Conservation (phyloP, 2,888 invertebrate genomes). For the Druceiella hillmani region DNA sequence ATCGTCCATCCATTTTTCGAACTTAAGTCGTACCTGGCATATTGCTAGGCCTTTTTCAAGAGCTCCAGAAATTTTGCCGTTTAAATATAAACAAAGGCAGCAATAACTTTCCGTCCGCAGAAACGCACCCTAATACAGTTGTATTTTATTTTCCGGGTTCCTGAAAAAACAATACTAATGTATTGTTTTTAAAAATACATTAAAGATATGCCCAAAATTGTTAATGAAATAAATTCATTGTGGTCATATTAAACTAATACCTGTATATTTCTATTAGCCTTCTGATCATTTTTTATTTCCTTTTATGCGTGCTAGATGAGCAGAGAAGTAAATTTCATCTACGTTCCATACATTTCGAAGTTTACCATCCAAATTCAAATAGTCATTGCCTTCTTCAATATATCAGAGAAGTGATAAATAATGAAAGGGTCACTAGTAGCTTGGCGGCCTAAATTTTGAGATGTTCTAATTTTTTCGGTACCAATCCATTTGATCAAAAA, state of each 20-base stretch:
- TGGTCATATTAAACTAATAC: too few species aligned
- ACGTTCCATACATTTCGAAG: constrained; percentile 5
- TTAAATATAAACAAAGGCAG: constrained; percentile 8
- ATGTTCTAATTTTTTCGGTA: constrained; percentile 11
- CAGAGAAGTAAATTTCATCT: constrained; percentile 5
- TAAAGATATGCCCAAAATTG: too few species aligned
- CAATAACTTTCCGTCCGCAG: constrained; percentile 5
- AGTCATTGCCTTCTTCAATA: constrained; percentile 10
- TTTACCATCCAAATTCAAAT: constrained; percentile 7
- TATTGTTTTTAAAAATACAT: constrained; percentile 1
- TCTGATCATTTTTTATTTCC: constrained; percentile 7
- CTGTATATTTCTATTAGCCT: constrained; percentile 7
- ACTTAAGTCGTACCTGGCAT: constrained; percentile 5
- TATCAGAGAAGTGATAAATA: constrained; percentile 10
- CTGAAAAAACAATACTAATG: constrained; percentile 4
- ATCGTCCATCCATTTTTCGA: constrained; percentile 11
- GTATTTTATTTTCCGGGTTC: constrained; percentile 9
- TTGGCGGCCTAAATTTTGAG: constrained; percentile 11
- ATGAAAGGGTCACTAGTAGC: constrained; percentile 13
- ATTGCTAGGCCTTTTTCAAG: constrained; percentile 5
- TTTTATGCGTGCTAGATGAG: constrained; percentile 4
- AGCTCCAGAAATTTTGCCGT: constrained; percentile 5
- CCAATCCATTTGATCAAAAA: constrained; percentile 12
- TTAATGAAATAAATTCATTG: too few species aligned
- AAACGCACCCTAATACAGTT: constrained; percentile 6